Evolutionary conservation across 2,888 invertebrate species (phyloP).

Genomic region (Monochamus alternatus): DNA sequence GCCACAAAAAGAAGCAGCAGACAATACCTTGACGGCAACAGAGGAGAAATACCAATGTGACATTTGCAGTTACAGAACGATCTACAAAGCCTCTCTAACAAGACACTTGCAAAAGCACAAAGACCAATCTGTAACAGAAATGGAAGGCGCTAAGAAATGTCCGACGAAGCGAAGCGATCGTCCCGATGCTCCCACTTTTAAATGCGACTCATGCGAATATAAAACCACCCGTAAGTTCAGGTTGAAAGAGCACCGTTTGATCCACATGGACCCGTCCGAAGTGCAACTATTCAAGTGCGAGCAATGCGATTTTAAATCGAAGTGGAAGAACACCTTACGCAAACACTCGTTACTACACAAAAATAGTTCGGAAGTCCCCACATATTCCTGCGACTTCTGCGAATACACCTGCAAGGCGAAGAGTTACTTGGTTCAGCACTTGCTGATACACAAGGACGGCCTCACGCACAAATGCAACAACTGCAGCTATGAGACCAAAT

Average conservation of each 20-base stretch:
- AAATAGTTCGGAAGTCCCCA: not conserved
- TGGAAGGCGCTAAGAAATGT: not conserved
- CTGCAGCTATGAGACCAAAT: slow-evolving; percentile 9
- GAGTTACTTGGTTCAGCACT: not conserved
- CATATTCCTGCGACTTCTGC: not conserved
- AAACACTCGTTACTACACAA: not conserved
- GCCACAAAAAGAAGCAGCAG: not conserved
- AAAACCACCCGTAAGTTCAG: not conserved
- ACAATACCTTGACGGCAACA: no score
- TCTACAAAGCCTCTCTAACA: not conserved
- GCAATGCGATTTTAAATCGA: not conserved
- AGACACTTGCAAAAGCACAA: not conserved
- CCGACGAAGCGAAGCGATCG: not conserved
- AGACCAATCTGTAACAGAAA: not conserved
- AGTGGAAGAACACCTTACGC: not conserved
- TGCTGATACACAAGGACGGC: not conserved
- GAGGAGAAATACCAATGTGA: not conserved
- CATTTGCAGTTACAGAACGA: not conserved
- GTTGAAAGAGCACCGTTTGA: not conserved
- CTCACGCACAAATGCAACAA: not conserved
- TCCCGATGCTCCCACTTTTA: not conserved
- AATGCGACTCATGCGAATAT: not conserved
- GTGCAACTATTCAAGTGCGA: not conserved
- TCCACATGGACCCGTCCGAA: slow-evolving; percentile 1
- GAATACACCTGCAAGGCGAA: not conserved